Conservation (phyloP, 2,888 invertebrate species). For the Matsumyia berberina region DNA sequence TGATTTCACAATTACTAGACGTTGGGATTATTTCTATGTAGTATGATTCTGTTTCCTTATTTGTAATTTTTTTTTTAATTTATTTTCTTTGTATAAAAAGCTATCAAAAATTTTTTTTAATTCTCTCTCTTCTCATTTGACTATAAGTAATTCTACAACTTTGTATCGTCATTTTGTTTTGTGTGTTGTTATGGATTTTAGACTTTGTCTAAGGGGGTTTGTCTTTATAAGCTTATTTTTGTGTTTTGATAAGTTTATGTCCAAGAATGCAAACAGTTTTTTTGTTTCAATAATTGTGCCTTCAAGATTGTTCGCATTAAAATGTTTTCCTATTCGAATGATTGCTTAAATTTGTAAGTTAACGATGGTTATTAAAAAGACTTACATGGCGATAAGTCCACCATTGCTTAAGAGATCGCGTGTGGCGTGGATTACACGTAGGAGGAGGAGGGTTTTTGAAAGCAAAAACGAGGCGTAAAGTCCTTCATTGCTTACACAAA, state of each 20-base stretch:
- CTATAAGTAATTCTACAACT: constrained; percentile 54
- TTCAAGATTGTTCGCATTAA: constrained; percentile 42
- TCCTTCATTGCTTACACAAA: no score
- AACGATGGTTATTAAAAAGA: constrained; percentile 7
- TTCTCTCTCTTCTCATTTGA: constrained; percentile 37
- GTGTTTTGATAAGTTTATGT: constrained; percentile 25
- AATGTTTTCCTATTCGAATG: constrained; percentile 9
- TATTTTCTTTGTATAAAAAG: constrained; percentile 75
- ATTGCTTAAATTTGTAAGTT: constrained; percentile 22
- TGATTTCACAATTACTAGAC: constrained; percentile 75
- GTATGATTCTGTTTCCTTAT: constrained; percentile 54
- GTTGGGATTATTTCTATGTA: constrained; percentile 76
- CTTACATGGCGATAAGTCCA: no score
- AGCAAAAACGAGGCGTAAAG: no score
- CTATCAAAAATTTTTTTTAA: constrained; percentile 50
- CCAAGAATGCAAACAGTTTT: neutral
- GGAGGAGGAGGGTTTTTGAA: no score
- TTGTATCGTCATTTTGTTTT: constrained; percentile 32
- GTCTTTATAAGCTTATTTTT: constrained; percentile 27
- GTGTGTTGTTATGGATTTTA: constrained; percentile 21
- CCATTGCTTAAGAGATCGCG: no score
- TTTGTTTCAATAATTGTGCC: constrained; percentile 33
- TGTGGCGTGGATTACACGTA: no score
- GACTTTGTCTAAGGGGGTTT: constrained; percentile 9
- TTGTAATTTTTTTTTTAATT: constrained; percentile 32